A percentile compares a stretch with the other conserved stretches of the same genome.
Evolutionary conservation across 2,888 invertebrate species (phyloP).

Genomic region (Hirtodrosophila confusa): DNA sequence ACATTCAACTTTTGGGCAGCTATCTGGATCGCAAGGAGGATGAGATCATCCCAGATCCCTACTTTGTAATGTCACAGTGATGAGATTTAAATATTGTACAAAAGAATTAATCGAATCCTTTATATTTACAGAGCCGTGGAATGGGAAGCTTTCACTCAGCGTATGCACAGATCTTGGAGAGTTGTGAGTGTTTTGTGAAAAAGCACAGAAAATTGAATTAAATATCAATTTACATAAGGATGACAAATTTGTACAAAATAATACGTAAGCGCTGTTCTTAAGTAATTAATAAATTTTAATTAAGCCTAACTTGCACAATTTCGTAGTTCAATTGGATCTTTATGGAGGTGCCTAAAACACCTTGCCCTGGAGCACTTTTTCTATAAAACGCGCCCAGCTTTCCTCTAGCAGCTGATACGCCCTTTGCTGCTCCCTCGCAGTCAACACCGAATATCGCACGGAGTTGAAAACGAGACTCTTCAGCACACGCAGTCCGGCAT

Average conservation of each 20-base stretch:
- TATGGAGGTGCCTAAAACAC: constrained; percentile 50
- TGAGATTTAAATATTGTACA: not conserved
- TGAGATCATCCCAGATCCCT: constrained; percentile 93
- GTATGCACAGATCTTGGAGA: constrained; percentile 73
- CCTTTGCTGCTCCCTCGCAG: constrained; percentile 55
- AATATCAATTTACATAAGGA: not conserved
- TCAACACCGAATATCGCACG: constrained; percentile 82
- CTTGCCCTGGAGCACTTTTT: constrained; percentile 68
- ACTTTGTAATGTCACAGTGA: constrained; percentile 88
- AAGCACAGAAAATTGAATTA: constrained; percentile 25
- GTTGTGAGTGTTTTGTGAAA: constrained; percentile 65
- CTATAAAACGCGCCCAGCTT: constrained; percentile 78
- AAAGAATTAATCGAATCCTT: too few relatives aligned
- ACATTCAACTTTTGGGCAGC: constrained; percentile 91
- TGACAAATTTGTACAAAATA: not conserved
- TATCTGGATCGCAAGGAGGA: constrained; percentile 91
- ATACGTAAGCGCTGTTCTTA: not conserved
- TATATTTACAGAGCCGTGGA: constrained; percentile 66
- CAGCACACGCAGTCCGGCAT: constrained; percentile 86
- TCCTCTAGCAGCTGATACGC: constrained; percentile 70
- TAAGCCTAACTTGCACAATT: too few relatives aligned
- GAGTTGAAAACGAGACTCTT: constrained; percentile 88
- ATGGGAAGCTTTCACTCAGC: constrained; percentile 73
- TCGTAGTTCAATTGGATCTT: not conserved
- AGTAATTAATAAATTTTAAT: too few relatives aligned